Evolutionary conservation across 2,888 invertebrate genomes (phyloP).

Genomic region (Psococerastis gibbosa): DNA sequence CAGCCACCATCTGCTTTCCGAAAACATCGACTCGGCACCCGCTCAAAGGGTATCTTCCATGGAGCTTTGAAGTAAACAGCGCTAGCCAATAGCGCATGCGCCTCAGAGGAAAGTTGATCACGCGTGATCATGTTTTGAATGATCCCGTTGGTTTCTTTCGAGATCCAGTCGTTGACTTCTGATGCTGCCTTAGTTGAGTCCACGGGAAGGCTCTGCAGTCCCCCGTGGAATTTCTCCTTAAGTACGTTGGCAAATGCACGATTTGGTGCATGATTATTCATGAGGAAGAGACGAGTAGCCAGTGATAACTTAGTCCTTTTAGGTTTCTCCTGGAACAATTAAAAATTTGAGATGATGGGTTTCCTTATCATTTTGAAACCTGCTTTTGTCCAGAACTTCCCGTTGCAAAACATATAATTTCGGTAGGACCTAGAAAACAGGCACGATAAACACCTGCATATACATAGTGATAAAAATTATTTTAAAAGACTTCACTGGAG

Average conservation of each 20-base stretch:
- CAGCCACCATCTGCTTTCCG: slow-evolving; percentile 39
- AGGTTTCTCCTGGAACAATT: slow-evolving; percentile 12
- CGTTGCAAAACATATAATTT: too few species aligned
- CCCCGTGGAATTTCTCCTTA: slow-evolving; percentile 30
- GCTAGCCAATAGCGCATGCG: slow-evolving; percentile 50
- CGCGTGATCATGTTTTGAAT: slow-evolving; percentile 33
- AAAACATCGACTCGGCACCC: slow-evolving; percentile 39
- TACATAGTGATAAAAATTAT: too few species aligned
- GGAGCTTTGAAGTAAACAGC: slow-evolving; percentile 62
- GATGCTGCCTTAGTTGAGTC: slow-evolving; percentile 26
- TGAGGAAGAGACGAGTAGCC: slow-evolving; percentile 17
- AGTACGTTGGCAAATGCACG: slow-evolving; percentile 29
- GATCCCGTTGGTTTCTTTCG: slow-evolving; percentile 32
- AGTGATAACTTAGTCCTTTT: slow-evolving; percentile 14
- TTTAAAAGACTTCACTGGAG: too few species aligned
- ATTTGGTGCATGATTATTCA: slow-evolving; percentile 18
- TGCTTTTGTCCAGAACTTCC: too few species aligned
- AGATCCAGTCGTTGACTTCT: slow-evolving; percentile 41
- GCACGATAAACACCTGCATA: too few species aligned
- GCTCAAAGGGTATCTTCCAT: slow-evolving; percentile 46
- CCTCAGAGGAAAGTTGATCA: slow-evolving; percentile 32
- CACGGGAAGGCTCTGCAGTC: slow-evolving; percentile 33
- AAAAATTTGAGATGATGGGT: neutral
- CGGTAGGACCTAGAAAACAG: too few species aligned
- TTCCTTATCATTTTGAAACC: too few species aligned